Evolutionary conservation across 2,113 vertebrate species (phyloP), one percentile per base, ranked within the genome.

Genomic region (Microcebus tavaratra): DNA sequence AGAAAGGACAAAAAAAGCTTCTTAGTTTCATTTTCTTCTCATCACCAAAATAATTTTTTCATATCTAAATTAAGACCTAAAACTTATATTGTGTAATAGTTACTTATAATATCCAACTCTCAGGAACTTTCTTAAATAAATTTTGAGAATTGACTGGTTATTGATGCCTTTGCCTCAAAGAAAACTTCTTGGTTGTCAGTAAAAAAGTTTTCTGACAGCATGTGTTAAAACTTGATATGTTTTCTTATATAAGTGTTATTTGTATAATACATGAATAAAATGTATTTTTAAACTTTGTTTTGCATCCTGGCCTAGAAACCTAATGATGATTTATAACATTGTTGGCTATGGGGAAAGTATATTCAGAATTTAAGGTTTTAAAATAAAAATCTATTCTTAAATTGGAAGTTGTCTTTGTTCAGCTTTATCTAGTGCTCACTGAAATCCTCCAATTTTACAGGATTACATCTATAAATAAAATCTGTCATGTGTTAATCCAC

Each of bases 21-120:
- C 34, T 85, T 93, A 68, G 23, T 93, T 96, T 90, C 68, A 67
- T 96, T 70, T 94, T 53, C 31, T 90, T 94, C 12, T 90, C 39
- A 96, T 70, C 45, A 76, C 63, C 85, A 83, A 79, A 75, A 90
- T 87, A 8, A 4, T 88, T 82, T 95, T 75, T 81, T 65, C 8
- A 21, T 92, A 23, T 55, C 34, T 68, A 94, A 63, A 27, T 81
- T 81, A 53, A 55, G 13, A 57, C 42, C 8, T 89, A 15, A 57
- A 59, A 59, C 15, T 55, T 79, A 83, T 2, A 23, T 61, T 82
- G 23, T 50, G 7, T 45, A 34, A 59, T 76, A 68, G 57, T 81
- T 88, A 23, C 27, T 73, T 88, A 17, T 68, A 3, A 27, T 94
- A 27, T 68, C 13, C 25, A 82, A 36, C 6, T 95, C 75, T 81